A percentile compares a stretch with the other conserved stretches of the same genome.
Conservation (phyloP, 2,113 vertebrate genomes). For the Argyrosomus japonicus region DNA sequence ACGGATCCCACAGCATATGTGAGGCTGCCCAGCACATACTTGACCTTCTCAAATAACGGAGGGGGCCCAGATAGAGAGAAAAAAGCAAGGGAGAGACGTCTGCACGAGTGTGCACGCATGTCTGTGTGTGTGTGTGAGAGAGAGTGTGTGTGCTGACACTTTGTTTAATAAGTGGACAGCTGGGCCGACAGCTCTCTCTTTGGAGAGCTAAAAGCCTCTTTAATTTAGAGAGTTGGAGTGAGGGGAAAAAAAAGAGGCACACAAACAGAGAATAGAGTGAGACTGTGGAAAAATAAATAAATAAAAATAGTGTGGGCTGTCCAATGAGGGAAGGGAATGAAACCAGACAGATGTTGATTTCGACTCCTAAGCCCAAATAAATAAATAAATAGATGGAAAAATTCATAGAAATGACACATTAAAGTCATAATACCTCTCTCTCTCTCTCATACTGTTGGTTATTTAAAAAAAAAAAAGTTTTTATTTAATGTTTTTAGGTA, state of each 20-base stretch:
- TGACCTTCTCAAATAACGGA: slow-evolving; percentile 76
- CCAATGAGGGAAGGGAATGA: slow-evolving; percentile 38
- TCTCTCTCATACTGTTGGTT: neutral
- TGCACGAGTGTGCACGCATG: slow-evolving; percentile 8
- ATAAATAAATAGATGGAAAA: slow-evolving; percentile 6
- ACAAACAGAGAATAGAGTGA: slow-evolving; percentile 42
- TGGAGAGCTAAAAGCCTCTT: slow-evolving; percentile 76
- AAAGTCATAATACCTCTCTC: neutral
- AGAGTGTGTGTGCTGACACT: slow-evolving; percentile 60
- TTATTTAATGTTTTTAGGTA: neutral
- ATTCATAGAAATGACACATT: slow-evolving; percentile 12
- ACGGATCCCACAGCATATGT: slow-evolving; percentile 66
- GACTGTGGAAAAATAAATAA: neutral
- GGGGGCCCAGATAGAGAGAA: slow-evolving; percentile 33
- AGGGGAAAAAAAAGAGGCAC: slow-evolving; percentile 26
- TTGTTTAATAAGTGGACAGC: slow-evolving; percentile 79
- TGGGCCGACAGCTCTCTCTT: slow-evolving; percentile 73
- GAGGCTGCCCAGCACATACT: slow-evolving; percentile 67
- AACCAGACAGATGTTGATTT: slow-evolving; percentile 60
- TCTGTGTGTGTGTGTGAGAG: slow-evolving; percentile 5
- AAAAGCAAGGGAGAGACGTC: slow-evolving; percentile 19
- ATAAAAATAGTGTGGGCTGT: neutral
- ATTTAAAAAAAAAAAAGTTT: neutral
- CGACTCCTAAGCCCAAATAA: slow-evolving; percentile 24
- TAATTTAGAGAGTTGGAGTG: slow-evolving; percentile 72